Conservation (phyloP, 2,888 invertebrate species). For the Oscheius myriophilus region DNA sequence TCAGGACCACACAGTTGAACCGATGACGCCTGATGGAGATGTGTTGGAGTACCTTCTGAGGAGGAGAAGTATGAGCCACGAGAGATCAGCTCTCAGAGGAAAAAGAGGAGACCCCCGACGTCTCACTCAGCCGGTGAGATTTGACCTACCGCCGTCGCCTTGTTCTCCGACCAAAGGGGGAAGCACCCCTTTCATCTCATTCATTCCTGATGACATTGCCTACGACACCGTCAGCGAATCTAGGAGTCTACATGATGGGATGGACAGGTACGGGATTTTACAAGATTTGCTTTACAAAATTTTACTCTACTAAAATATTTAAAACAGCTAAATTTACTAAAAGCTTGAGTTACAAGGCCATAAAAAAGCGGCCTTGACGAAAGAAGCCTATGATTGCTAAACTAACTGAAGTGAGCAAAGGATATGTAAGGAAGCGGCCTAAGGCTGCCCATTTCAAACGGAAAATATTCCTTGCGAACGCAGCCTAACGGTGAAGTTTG, state of each 20-base stretch:
- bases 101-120: slow-evolving; percentile 71
- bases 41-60: slow-evolving; percentile 65
- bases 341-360: too few species aligned
- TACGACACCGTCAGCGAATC: slow-evolving; percentile 58
- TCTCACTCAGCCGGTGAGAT: slow-evolving; percentile 69
- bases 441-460: too few species aligned
- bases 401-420: too few species aligned
- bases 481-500: too few species aligned
- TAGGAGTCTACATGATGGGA: slow-evolving; percentile 57
- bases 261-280: slow-evolving; percentile 38
- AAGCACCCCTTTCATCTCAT: slow-evolving; percentile 54
- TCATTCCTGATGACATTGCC: slow-evolving; percentile 52
- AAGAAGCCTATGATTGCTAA: too few species aligned
- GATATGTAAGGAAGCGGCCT: too few species aligned
- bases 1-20: slow-evolving; percentile 69
- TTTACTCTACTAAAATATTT: too few species aligned
- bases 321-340: too few species aligned
- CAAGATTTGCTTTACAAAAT: slow-evolving; percentile 22
- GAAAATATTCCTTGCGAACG: too few species aligned
- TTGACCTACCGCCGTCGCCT: slow-evolving; percentile 52
- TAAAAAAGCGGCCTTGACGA: too few species aligned
- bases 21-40: slow-evolving; percentile 66
- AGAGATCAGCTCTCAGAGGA: slow-evolving; percentile 45
- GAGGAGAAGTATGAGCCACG: slow-evolving; percentile 60
- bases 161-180: slow-evolving; percentile 46